Base-by-base conservation (phyloP, 2,888 invertebrate species). In the Lamellibrachia columna region DNA sequence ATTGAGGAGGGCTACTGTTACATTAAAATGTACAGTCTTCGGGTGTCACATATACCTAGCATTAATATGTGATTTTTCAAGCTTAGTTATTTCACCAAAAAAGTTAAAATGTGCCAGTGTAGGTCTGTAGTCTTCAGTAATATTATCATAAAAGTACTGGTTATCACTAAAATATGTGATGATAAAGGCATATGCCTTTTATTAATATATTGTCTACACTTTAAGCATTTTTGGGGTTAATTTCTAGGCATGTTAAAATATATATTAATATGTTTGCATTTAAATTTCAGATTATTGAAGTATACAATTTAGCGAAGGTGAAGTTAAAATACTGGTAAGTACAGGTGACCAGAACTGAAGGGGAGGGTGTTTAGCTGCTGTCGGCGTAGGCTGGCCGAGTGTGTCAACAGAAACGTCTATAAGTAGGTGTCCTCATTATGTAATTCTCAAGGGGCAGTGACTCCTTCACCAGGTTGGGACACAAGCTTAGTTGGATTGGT, bases 261-360 rank as follows among this genome's bases (percentile, higher is more conserved):
- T 60, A 60, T 22, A n/a, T 55, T 75, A n/a, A 75, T n/a, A 58
- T 91, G 28, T 90, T 93, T 93, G 92, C 92, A 0, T 91, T 93
- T 94, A 93, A 94, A 93, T 96, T 97, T 92, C 96, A 97, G 97
- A 98, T 98, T 94, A 99, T 99, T 97, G 99, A 99, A 97, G 98
- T 99, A 95, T 99, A 99, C 96, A 98, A 98, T 97, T 98, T 99
- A 98, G 98, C 98, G 97, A 97, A 98, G 97, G 98, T 99, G 94
- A 99, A 99, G 97, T 98, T 99, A 96, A 99, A 98, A 97, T 99
- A 99, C 97, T 98, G 98, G 98, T 98, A 97, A 98, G 98, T 97
- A 11, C 60, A 60, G 9, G 2, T 15, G 22, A 2, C 60, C 9
- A 60, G 60, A 60, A 60, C 60, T 60, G 94, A 91, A 22, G n/a